Percentiles rank a stretch among this genome's conserved stretches.
These are phyloP conservation scores for Romanogobio albipinnatus DNA, from an alignment of 2,113 vertebrate species.

Conservation along the genomic window DNA sequence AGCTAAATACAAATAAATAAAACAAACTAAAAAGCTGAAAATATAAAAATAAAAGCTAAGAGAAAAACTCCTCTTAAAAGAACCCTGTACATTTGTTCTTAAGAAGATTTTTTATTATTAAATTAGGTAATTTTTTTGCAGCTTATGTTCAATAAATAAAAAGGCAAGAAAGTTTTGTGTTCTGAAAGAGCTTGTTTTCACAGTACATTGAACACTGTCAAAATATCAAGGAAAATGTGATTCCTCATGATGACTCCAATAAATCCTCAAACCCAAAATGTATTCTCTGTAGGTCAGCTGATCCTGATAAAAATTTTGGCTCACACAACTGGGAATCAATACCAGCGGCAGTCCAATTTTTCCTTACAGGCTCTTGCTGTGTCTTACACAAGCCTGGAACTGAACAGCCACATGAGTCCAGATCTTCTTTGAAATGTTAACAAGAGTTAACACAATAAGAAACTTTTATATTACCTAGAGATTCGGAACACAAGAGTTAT, in stretches of 20 bases:
- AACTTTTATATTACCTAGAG: neutral
- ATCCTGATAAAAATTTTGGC: neutral
- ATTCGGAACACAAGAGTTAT: neutral
- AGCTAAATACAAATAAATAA: neutral
- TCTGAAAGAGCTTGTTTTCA: neutral
- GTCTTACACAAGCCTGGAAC: neutral
- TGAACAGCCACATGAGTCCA: neutral
- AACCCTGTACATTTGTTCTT: no score
- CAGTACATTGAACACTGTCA: neutral
- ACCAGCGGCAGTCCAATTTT: neutral
- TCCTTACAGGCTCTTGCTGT: neutral
- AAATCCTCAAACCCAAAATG: neutral
- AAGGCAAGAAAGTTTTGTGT: neutral
- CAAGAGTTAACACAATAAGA: neutral
- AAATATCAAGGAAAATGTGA: neutral
- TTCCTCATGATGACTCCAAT: neutral
- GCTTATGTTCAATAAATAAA: neutral
- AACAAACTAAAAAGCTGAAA: neutral
- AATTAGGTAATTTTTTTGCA: neutral
- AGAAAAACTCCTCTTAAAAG: no score
- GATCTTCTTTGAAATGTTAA: neutral
- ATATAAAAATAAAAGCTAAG: no score
- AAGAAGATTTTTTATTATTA: no score
- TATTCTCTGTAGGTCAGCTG: neutral
- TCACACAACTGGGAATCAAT: neutral